Percentiles rank a stretch among this genome's conserved stretches.
phyloP scores from a whole-genome alignment of 2,113 vertebrate genomes.

The Anarrhichthys ocellatus region DNA sequence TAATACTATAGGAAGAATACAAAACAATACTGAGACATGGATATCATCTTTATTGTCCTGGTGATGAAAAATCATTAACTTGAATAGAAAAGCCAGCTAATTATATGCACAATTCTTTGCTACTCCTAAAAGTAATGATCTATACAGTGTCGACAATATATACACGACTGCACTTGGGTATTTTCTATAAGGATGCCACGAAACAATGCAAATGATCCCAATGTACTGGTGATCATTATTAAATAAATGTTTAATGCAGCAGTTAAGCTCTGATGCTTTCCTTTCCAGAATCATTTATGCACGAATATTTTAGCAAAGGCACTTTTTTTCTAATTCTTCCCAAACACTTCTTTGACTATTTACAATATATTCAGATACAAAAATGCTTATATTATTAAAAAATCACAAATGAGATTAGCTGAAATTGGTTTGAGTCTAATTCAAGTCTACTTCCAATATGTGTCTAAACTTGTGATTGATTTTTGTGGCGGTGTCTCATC shows the following conservation, averaged over 20 bases:
- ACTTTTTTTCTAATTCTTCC: slow-evolving; percentile 10
- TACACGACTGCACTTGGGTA: slow-evolving; percentile 1
- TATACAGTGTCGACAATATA: neutral
- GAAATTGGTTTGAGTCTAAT: slow-evolving; percentile 46
- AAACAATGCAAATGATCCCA: slow-evolving; percentile 22
- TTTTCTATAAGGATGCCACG: neutral
- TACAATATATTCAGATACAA: slow-evolving; percentile 26
- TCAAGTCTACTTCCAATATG: slow-evolving; percentile 36
- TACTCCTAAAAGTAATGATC: neutral
- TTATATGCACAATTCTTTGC: slow-evolving; percentile 5
- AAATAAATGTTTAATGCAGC: slow-evolving; percentile 31
- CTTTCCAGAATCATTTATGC: slow-evolving; percentile 28
- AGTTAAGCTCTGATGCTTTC: slow-evolving; percentile 11
- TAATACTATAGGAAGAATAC: neutral
- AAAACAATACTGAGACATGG: neutral
- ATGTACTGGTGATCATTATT: slow-evolving; percentile 17
- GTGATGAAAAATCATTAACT: slow-evolving; percentile 13
- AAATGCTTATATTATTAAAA: slow-evolving; percentile 34
- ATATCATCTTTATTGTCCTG: slow-evolving; percentile 13
- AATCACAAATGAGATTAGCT: slow-evolving; percentile 51
- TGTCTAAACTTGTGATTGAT: slow-evolving; percentile 19
- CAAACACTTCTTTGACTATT: slow-evolving; percentile 14
- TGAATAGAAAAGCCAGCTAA: neutral
- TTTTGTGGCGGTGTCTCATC: slow-evolving; percentile 31
- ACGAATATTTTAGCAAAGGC: slow-evolving; percentile 31